Evolutionary conservation across 2,113 vertebrate genomes (phyloP).

Genomic region (Muscicapa adusta): DNA sequence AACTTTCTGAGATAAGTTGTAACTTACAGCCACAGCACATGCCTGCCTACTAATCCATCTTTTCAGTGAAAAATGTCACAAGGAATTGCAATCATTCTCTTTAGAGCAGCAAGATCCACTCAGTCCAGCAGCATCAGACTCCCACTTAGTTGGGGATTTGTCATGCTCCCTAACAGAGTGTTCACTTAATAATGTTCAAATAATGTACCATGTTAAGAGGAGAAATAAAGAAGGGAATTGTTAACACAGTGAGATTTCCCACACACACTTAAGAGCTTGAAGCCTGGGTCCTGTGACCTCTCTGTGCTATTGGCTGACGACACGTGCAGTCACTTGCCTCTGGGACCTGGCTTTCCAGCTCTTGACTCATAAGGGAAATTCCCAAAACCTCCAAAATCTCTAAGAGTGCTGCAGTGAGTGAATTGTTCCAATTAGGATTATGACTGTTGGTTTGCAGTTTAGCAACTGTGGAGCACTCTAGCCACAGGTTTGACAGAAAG

Average conservation of each 20-base stretch:
- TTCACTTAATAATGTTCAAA: neutral
- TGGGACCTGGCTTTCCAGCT: neutral
- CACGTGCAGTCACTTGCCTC: neutral
- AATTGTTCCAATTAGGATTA: neutral
- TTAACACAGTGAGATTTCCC: neutral
- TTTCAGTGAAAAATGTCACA: conserved; percentile 9
- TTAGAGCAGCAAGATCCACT: neutral
- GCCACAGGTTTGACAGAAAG: neutral
- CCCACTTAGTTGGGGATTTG: neutral
- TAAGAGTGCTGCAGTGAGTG: neutral
- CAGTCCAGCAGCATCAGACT: neutral
- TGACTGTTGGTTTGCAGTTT: neutral
- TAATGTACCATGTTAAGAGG: neutral
- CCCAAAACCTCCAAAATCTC: neutral
- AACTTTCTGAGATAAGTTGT: conserved; percentile 54
- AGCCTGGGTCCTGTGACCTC: neutral
- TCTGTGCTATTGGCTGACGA: neutral
- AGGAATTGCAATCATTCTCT: neutral
- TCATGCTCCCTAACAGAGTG: neutral
- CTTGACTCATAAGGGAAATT: neutral
- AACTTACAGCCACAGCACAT: conserved; percentile 25
- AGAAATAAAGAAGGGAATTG: neutral
- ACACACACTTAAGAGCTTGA: neutral
- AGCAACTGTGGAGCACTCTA: neutral
- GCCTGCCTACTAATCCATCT: conserved; percentile 50